Base-by-base conservation (phyloP, 37 sponge, comb jelly and placozoan species). In the Lycopodina hypogea region DNA sequence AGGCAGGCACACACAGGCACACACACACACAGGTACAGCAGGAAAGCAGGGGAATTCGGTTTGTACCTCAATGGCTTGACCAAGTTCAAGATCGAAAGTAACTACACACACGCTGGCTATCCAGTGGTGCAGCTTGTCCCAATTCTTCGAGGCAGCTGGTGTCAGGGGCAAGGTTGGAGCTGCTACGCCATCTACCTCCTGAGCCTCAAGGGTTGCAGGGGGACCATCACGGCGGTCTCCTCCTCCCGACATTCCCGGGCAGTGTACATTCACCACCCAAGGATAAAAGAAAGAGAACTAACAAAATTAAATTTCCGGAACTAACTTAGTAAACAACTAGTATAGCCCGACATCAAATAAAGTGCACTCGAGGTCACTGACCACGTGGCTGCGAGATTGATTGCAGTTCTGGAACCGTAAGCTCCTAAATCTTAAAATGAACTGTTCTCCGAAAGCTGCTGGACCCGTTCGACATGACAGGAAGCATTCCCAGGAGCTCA, bases 11-110 rank as follows among this genome's bases (percentile, higher is more conserved):
- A n/a, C n/a, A n/a, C n/a, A n/a, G n/a, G n/a, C n/a, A n/a, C n/a
- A n/a, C n/a, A n/a, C n/a, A n/a, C n/a, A n/a, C n/a, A n/a, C n/a
- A n/a, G n/a, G n/a, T n/a, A n/a, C n/a, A n/a, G n/a, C n/a, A n/a
- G n/a, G n/a, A n/a, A n/a, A n/a, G n/a, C n/a, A n/a, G n/a, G n/a
- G n/a, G n/a, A n/a, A n/a, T n/a, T n/a, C n/a, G n/a, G n/a, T n/a
- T n/a, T n/a, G 7, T 69, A 94, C 95, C 90, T 98, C 99, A 6
- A 98, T 29, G 18, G 96, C 96, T 81, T 98, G 99, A 0, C 99
- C 99, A 23, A 98, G 74, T 81, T 98, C 99, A 12, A 97, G 85
- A 77, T 97, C 99, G 68, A 97, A 97, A 39, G 94, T 95, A 19
- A 97, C 99, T 18, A 97, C 86, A 45, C 96, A 92, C 56, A 95